phyloP scores from a whole-genome alignment of 1,140 invertebrate genomes.

The Mylabris phalerata region DNA sequence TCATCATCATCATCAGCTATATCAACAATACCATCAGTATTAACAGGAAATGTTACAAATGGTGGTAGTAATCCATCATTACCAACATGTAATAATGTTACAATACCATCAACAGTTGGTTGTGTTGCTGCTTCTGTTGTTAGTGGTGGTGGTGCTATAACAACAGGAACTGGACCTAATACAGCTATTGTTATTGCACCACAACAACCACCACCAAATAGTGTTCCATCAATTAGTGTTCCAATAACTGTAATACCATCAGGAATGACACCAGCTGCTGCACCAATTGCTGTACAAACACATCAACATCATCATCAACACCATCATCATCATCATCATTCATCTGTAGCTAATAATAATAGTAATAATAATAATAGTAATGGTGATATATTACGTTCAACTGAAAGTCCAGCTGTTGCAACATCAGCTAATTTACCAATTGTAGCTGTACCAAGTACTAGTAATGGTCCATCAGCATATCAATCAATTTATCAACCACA shows the following conservation, averaged over 20 bases:
- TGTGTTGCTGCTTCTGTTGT: too few species aligned
- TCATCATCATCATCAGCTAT: conserved; percentile 20
- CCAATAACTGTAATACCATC: conserved; percentile 9
- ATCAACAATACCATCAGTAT: conserved; percentile 25
- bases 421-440: conserved; percentile 41
- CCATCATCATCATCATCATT: conserved; percentile 31
- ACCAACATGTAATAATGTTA: too few species aligned
- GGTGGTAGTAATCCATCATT: background rate
- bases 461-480: conserved; percentile 39
- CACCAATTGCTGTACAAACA: conserved; percentile 19
- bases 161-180: too few species aligned
- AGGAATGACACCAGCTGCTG: conserved; percentile 13
- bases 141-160: too few species aligned
- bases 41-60: background rate
- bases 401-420: conserved; percentile 44
- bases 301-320: conserved; percentile 4
- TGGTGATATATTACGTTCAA: conserved; percentile 1
- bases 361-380: too few species aligned
- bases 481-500: conserved; percentile 45
- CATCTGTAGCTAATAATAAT: too few species aligned
- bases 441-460: conserved; percentile 43
- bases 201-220: conserved; percentile 14
- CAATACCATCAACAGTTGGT: too few species aligned
- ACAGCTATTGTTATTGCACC: conserved; percentile 17
- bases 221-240: conserved; percentile 19